Conservation (phyloP, 2,888 invertebrate species). For the Tinea pellionella region DNA sequence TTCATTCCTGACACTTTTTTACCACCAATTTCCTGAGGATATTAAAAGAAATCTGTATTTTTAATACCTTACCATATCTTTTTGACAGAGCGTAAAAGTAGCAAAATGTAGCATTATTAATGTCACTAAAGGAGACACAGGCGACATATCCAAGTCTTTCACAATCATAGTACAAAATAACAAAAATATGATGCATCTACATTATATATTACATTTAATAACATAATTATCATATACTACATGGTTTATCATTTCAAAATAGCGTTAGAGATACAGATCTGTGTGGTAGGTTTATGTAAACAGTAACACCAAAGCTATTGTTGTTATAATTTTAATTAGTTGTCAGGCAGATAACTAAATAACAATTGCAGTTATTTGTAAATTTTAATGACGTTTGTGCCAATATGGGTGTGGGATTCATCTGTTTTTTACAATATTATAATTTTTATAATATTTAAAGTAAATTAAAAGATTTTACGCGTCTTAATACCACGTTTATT, state of each 20-base stretch:
- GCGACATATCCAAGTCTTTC: background rate
- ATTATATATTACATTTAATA: slow-evolving; percentile 2
- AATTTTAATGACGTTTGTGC: too few species aligned
- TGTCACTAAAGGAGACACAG: background rate
- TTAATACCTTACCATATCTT: slow-evolving; percentile 3
- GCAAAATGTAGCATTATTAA: background rate
- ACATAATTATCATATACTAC: background rate
- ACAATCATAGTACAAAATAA: background rate
- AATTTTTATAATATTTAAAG: too few species aligned
- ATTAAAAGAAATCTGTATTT: too few species aligned
- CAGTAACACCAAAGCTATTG: background rate
- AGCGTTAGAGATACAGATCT: background rate
- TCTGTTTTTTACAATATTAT: too few species aligned
- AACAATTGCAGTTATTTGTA: background rate
- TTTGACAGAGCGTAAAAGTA: background rate
- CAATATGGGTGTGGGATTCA: too few species aligned
- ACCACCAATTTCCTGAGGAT: too few species aligned
- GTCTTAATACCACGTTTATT: too few species aligned
- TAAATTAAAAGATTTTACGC: too few species aligned
- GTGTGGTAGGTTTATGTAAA: background rate
- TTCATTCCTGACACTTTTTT: too few species aligned
- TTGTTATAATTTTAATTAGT: background rate
- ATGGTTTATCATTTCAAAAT: background rate
- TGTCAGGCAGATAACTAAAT: background rate
- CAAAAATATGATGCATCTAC: background rate